Percentiles rank a stretch among this genome's conserved stretches.
Conservation (phyloP, 2,888 invertebrate species). For the Drosophila subquinaria region DNA sequence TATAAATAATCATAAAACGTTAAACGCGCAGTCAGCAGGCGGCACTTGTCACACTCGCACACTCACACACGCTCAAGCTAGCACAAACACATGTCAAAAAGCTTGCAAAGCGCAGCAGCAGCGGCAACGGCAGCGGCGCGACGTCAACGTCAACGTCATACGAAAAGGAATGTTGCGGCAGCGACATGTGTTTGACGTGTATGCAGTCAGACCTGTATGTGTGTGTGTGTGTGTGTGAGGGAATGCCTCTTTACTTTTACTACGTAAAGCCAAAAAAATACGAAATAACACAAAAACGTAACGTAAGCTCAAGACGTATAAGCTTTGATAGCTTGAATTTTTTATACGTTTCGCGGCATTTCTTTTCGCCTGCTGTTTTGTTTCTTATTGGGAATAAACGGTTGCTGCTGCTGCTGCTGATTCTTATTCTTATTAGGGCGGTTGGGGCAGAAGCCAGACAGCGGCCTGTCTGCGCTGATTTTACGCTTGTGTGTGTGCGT, state of each 20-base stretch:
- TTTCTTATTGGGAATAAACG: slow-evolving; percentile 37
- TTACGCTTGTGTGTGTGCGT: slow-evolving; percentile 18
- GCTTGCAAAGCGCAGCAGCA: slow-evolving; percentile 37
- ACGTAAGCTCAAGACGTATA: slow-evolving; percentile 52
- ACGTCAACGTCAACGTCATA: slow-evolving; percentile 56
- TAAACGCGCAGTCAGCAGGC: slow-evolving; percentile 57
- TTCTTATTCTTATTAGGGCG: slow-evolving; percentile 28
- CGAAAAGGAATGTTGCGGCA: slow-evolving; percentile 66
- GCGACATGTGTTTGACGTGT: slow-evolving; percentile 67
- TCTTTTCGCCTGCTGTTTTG: slow-evolving; percentile 48
- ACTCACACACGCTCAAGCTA: slow-evolving; percentile 14
- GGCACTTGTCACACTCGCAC: slow-evolving; percentile 48
- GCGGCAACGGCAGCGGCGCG: slow-evolving; percentile 33
- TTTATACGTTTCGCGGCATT: slow-evolving; percentile 63
- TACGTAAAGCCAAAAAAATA: slow-evolving; percentile 65
- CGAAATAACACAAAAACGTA: slow-evolving; percentile 13
- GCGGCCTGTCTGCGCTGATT: slow-evolving; percentile 46
- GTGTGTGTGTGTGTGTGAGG: slow-evolving; percentile 55
- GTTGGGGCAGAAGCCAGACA: slow-evolving; percentile 50
- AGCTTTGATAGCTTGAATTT: slow-evolving; percentile 43
- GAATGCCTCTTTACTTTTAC: slow-evolving; percentile 74
- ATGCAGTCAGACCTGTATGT: slow-evolving; percentile 40
- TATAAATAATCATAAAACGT: slow-evolving; percentile 54
- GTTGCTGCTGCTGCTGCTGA: slow-evolving; percentile 8
- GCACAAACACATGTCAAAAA: slow-evolving; percentile 49